These are phyloP conservation scores for Homarus americanus DNA, from an alignment of 1,140 invertebrate genomes.

Conservation along the genomic window DNA sequence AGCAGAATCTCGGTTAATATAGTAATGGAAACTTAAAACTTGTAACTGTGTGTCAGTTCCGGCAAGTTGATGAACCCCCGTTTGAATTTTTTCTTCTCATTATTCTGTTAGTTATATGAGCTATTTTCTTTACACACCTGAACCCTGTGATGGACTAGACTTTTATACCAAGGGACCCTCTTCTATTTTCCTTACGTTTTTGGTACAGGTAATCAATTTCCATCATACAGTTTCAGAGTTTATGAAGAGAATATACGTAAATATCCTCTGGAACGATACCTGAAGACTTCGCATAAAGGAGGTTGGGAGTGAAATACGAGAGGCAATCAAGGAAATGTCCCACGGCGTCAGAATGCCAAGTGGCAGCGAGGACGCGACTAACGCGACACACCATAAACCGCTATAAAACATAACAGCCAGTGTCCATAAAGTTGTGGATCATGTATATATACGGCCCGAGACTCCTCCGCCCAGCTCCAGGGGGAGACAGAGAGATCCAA, in stretches of 20 bases:
- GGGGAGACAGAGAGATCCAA: background rate
- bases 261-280: background rate
- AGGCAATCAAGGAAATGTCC: slow-evolving; percentile 20
- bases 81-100: too few species aligned
- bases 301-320: background rate
- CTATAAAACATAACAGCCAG: slow-evolving; percentile 28
- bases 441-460: background rate
- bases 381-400: slow-evolving; percentile 4
- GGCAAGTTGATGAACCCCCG: too few species aligned
- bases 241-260: background rate
- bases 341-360: slow-evolving; percentile 1
- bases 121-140: too few species aligned
- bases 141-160: too few species aligned
- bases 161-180: too few species aligned
- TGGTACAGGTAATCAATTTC: too few species aligned
- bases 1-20: background rate
- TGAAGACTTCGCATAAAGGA: background rate
- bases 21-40: background rate
- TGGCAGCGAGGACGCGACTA: background rate
- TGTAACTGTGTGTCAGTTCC: too few species aligned
- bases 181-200: background rate
- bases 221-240: too few species aligned
- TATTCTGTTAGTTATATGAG: too few species aligned
- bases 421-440: slow-evolving; percentile 27
- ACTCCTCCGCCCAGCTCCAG: background rate